phyloP scores from a whole-genome alignment of 2,113 vertebrate genomes.

The Bubalus kerabau region DNA sequence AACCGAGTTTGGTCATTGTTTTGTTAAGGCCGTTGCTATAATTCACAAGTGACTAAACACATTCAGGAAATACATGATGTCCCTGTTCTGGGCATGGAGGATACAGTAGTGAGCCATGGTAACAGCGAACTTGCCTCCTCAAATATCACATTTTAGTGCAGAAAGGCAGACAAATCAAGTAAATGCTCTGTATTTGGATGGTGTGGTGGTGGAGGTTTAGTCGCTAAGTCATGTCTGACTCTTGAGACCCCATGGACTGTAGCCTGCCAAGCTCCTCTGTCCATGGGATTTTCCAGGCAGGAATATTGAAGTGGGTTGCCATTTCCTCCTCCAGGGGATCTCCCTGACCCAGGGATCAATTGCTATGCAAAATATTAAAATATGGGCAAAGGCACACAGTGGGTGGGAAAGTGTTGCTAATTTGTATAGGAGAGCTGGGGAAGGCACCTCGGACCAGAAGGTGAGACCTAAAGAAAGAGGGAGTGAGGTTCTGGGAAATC shows the following conservation, averaged over 20 bases:
- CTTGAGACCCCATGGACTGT: neutral
- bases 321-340: neutral
- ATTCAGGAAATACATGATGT: rapidly evolving
- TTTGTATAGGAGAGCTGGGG: neutral
- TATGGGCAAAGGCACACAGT: neutral
- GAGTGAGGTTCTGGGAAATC: neutral
- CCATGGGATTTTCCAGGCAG: neutral
- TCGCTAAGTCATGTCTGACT: neutral
- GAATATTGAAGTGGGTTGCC: neutral
- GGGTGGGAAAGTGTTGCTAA: neutral
- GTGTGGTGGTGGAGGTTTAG: neutral
- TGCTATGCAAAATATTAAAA: neutral
- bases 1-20: neutral
- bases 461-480: neutral
- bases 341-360: neutral
- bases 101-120: rapidly evolving
- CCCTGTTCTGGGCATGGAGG: neutral
- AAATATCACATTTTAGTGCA: neutral
- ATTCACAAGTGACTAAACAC: rapidly evolving
- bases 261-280: neutral
- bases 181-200: neutral
- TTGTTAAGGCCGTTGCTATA: neutral
- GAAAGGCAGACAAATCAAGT: neutral
- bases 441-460: rapidly evolving
- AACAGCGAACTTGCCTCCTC: rapidly evolving